phyloP scores from a whole-genome alignment of 2,888 invertebrate species.

The Cataglyphis cursor region DNA sequence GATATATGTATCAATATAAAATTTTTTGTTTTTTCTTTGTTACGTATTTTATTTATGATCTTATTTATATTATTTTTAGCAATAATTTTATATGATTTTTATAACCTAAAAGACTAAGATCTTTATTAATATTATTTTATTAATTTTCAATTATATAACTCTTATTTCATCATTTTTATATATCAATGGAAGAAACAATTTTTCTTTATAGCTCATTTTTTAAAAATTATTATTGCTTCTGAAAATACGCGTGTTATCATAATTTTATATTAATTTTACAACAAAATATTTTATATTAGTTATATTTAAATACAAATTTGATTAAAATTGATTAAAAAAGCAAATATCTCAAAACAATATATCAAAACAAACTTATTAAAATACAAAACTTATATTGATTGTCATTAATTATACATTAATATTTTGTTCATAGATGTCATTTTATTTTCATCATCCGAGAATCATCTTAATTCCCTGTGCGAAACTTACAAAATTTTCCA shows the following conservation, averaged over 20 bases:
- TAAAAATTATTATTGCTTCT: neutral
- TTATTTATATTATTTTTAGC: neutral
- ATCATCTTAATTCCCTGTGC: slow-evolving; percentile 4
- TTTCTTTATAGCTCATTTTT: neutral
- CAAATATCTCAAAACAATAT: no score
- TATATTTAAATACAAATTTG: neutral
- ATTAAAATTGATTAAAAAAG: neutral
- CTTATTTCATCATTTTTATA: neutral
- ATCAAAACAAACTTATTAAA: neutral
- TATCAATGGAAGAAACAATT: neutral
- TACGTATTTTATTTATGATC: neutral
- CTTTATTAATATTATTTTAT: neutral
- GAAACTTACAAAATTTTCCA: slow-evolving; percentile 72
- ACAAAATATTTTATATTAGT: neutral
- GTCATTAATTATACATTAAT: neutral
- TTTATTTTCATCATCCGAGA: neutral
- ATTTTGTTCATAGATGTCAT: neutral
- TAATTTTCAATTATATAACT: neutral
- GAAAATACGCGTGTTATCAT: neutral
- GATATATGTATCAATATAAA: neutral
- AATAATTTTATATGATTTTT: neutral
- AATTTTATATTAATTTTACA: neutral
- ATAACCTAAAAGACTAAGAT: neutral
- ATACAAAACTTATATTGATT: neutral
- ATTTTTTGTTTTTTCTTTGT: neutral